These are phyloP conservation scores for Calephelis perditalis DNA, from an alignment of 2,888 invertebrate species.

Conservation along the genomic window DNA sequence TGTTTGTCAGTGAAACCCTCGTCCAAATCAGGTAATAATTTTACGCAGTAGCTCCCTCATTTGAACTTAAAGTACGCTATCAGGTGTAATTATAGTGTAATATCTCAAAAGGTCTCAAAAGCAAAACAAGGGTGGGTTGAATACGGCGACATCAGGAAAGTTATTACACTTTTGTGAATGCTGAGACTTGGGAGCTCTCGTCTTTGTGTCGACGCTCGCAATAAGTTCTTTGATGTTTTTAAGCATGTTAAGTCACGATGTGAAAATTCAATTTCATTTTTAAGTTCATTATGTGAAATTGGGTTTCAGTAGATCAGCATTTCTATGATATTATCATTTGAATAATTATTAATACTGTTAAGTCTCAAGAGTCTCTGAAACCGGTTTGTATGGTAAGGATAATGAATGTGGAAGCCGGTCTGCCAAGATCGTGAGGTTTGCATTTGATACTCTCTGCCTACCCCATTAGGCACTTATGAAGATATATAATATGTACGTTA, in stretches of 20 bases:
- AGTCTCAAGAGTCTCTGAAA: too few relatives aligned
- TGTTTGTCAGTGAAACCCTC: background rate
- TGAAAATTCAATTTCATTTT: background rate
- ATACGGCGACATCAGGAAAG: conserved; percentile 1
- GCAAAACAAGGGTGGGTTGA: conserved; percentile 14
- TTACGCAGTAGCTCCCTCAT: background rate
- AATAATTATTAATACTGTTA: too few relatives aligned
- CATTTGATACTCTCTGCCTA: too few relatives aligned
- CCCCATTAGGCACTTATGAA: too few relatives aligned
- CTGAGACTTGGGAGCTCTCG: conserved; percentile 3
- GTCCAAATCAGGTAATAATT: conserved; percentile 1
- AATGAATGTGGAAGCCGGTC: too few relatives aligned
- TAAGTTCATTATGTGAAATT: background rate
- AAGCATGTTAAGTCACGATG: conserved; percentile 2
- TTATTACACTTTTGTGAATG: conserved; percentile 7
- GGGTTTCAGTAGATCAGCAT: too few relatives aligned
- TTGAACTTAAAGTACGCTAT: background rate
- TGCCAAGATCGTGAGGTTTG: too few relatives aligned
- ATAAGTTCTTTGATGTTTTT: conserved; percentile 4
- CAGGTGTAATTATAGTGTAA: conserved; percentile 14
- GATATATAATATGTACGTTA: too few relatives aligned
- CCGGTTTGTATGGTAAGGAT: too few relatives aligned
- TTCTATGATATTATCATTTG: too few relatives aligned
- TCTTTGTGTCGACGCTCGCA: conserved; percentile 2
- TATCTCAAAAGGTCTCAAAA: conserved; percentile 16